Conservation (phyloP, 2,888 invertebrate genomes). For the Amphipyra tragopoginis region DNA sequence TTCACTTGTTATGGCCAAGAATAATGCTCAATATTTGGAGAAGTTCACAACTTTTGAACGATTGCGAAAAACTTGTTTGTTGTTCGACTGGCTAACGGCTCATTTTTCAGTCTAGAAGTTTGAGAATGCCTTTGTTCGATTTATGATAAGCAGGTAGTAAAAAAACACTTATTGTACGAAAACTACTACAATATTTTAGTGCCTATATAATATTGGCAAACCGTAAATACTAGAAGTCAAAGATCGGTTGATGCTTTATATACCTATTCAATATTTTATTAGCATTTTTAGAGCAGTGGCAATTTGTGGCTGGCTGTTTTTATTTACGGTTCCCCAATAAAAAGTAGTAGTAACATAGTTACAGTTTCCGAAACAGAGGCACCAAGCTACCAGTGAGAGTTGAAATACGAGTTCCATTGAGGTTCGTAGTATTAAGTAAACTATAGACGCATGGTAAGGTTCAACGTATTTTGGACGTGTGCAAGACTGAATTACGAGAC, state of each 20-base stretch:
- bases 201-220: conserved; percentile 5
- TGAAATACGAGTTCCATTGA: conserved; percentile 45
- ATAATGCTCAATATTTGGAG: conserved; percentile 67
- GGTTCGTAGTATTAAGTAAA: conserved; percentile 14
- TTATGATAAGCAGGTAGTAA: conserved; percentile 28
- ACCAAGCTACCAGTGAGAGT: conserved; percentile 50
- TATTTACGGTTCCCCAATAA: conserved; percentile 74
- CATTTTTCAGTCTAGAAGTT: conserved; percentile 40
- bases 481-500: conserved; percentile 60
- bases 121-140: conserved; percentile 27
- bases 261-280: conserved; percentile 58
- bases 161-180: conserved; percentile 12
- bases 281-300: conserved; percentile 63
- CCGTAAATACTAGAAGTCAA: conserved; percentile 12
- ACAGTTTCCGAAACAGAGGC: conserved; percentile 65
- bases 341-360: conserved; percentile 70
- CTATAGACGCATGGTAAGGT: conserved; percentile 16
- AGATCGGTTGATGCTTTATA: conserved; percentile 2
- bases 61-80: conserved; percentile 55
- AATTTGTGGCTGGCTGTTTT: conserved; percentile 75
- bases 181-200: conserved; percentile 3
- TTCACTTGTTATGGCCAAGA: conserved; percentile 68
- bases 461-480: conserved; percentile 54
- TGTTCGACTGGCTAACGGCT: conserved; percentile 51
- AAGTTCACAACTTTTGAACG: conserved; percentile 56